A percentile compares a stretch with the other conserved stretches of the same genome.
Conservation (phyloP, 2,113 vertebrate genomes). For the Nettapus auritus region DNA sequence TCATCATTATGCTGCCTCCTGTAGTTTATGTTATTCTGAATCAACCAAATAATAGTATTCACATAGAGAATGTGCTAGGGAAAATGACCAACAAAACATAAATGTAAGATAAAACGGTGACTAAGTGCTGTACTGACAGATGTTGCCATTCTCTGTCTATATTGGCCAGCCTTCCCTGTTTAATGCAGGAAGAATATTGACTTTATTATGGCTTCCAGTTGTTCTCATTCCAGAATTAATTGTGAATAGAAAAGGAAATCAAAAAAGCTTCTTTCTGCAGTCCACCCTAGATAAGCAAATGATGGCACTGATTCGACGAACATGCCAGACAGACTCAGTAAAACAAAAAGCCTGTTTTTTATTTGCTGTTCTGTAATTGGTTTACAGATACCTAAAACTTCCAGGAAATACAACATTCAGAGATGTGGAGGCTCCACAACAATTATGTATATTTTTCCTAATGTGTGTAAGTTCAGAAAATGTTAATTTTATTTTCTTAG, state of each 20-base stretch:
- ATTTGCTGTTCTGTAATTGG: not conserved
- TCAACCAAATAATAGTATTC: not conserved
- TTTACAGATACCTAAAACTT: not conserved
- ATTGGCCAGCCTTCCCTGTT: not conserved
- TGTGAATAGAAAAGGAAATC: not conserved
- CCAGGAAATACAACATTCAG: not conserved
- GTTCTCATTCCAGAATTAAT: not conserved
- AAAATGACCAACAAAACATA: not conserved
- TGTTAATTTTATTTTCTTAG: not conserved
- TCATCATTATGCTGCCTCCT: not conserved
- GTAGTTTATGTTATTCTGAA: not conserved
- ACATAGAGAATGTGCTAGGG: not conserved
- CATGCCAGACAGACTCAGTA: not conserved
- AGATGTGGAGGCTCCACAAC: not conserved
- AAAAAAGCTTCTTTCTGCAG: not conserved
- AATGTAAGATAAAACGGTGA: not conserved
- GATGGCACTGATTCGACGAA: not conserved
- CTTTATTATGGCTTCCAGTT: not conserved
- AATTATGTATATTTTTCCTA: not conserved
- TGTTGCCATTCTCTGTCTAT: not conserved
- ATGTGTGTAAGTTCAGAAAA: not conserved
- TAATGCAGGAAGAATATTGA: not conserved
- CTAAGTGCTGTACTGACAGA: not conserved
- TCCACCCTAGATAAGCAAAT: not conserved
- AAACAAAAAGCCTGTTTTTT: not conserved